Conservation (phyloP, 2,113 vertebrate genomes). For the Natator depressus region DNA sequence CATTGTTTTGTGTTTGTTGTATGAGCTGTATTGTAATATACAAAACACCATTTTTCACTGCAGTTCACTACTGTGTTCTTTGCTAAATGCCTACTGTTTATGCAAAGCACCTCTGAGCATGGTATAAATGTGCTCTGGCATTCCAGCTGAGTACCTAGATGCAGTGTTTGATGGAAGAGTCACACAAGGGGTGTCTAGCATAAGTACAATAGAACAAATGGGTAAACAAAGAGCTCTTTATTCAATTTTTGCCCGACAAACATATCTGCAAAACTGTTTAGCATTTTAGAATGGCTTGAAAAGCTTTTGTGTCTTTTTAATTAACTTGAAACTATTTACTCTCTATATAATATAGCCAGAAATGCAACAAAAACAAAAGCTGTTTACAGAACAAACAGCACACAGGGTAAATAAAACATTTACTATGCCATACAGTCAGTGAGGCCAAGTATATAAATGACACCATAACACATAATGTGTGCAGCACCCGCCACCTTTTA, state of each 20-base stretch:
- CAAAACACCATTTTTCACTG: neutral
- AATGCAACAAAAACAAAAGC: conserved; percentile 67
- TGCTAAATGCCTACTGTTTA: conserved; percentile 57
- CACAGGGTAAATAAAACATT: conserved; percentile 67
- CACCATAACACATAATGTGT: conserved; percentile 46
- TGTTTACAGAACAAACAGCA: conserved; percentile 69
- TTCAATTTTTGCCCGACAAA: conserved; percentile 63
- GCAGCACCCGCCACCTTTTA: conserved; percentile 16
- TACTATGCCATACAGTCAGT: conserved; percentile 52
- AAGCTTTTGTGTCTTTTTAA: conserved; percentile 65
- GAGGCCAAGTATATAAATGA: conserved; percentile 34
- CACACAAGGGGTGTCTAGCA: conserved; percentile 38
- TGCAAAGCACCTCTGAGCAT: conserved; percentile 58
- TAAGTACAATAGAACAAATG: conserved; percentile 61
- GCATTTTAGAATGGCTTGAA: conserved; percentile 66
- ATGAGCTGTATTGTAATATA: conserved; percentile 18
- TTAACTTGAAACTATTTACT: conserved; percentile 69
- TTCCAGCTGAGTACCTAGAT: conserved; percentile 56
- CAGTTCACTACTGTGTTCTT: conserved; percentile 42
- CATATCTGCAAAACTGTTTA: conserved; percentile 66
- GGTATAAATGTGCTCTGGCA: conserved; percentile 65
- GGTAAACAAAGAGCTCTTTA: conserved; percentile 68
- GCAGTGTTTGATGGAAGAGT: conserved; percentile 67
- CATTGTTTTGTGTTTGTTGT: conserved; percentile 26
- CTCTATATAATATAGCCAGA: conserved; percentile 49